Percentiles rank a stretch among this genome's conserved stretches.
phyloP scores from a whole-genome alignment of 1,140 invertebrate species.

The Calliopsis andreniformis region DNA sequence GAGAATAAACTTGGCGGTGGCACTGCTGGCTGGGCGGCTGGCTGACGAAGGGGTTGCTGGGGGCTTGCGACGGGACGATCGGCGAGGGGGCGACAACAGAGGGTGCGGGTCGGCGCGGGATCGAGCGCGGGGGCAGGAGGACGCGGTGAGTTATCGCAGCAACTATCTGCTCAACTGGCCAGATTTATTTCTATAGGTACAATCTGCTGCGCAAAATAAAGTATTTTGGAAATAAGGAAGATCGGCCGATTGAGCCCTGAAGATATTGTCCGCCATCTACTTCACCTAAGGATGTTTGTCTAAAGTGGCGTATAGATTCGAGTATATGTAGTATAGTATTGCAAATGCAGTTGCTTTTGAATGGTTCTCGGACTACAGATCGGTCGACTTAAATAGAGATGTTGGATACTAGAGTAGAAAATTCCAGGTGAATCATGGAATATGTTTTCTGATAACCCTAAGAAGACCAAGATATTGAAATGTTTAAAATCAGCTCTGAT shows the following conservation, averaged over 20 bases:
- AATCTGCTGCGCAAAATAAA: constrained; percentile 78
- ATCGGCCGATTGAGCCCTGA: constrained; percentile 49
- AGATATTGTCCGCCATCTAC: constrained; percentile 63
- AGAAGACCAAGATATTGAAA: too few relatives aligned
- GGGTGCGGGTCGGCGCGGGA: constrained; percentile 6
- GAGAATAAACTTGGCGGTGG: constrained; percentile 64
- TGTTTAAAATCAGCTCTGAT: too few relatives aligned
- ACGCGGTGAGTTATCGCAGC: constrained; percentile 71
- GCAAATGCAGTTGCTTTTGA: too few relatives aligned
- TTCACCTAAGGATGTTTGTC: constrained; percentile 44
- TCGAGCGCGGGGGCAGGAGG: constrained; percentile 31
- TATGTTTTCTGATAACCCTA: too few relatives aligned
- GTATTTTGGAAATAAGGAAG: constrained; percentile 72
- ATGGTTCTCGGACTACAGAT: too few relatives aligned
- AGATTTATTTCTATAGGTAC: constrained; percentile 80
- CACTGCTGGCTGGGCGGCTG: constrained; percentile 12
- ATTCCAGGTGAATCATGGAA: too few relatives aligned
- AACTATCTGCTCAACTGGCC: constrained; percentile 76
- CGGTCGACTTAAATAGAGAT: too few relatives aligned
- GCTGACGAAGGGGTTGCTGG: constrained; percentile 32
- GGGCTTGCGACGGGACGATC: constrained; percentile 21
- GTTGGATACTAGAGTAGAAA: too few relatives aligned
- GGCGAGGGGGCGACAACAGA: constrained; percentile 38
- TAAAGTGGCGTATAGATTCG: not conserved
- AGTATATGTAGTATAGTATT: too few relatives aligned